Evolutionary conservation across 2,113 vertebrate genomes (phyloP).

Genomic region (Oreochromis aureus): DNA sequence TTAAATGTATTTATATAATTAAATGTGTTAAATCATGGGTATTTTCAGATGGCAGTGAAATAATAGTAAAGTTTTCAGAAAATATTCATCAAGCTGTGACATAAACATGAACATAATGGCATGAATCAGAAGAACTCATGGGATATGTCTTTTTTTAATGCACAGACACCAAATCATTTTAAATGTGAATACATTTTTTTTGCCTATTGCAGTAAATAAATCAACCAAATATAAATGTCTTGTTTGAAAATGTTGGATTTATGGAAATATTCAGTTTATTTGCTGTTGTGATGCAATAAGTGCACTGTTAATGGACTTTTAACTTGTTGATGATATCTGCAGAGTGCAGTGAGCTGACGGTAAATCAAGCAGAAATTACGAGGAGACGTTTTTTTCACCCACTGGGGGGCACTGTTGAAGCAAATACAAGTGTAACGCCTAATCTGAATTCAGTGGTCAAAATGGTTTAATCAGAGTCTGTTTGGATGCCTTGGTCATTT

Average conservation of each 20-base stretch:
- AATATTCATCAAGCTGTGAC: background rate
- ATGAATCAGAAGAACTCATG: background rate
- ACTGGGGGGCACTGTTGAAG: slow-evolving; percentile 76
- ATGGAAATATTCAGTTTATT: background rate
- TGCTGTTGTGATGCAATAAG: background rate
- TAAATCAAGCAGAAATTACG: background rate
- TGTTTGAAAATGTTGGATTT: background rate
- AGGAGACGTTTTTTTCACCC: background rate
- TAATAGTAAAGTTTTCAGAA: background rate
- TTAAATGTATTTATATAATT: background rate
- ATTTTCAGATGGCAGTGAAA: background rate
- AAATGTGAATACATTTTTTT: background rate
- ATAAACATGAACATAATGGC: background rate
- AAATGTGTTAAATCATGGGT: background rate
- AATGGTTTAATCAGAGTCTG: slow-evolving; percentile 19
- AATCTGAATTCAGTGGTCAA: background rate
- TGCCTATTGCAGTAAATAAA: background rate
- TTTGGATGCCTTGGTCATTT: background rate
- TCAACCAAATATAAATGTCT: background rate
- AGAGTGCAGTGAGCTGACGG: background rate
- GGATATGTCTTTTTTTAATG: background rate
- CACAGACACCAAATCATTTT: background rate
- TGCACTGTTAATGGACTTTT: background rate
- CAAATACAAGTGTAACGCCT: slow-evolving; percentile 20
- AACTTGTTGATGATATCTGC: background rate